These are phyloP conservation scores for Drosophila tropicalis DNA, from an alignment of 1,140 invertebrate species.

Conservation along the genomic window DNA sequence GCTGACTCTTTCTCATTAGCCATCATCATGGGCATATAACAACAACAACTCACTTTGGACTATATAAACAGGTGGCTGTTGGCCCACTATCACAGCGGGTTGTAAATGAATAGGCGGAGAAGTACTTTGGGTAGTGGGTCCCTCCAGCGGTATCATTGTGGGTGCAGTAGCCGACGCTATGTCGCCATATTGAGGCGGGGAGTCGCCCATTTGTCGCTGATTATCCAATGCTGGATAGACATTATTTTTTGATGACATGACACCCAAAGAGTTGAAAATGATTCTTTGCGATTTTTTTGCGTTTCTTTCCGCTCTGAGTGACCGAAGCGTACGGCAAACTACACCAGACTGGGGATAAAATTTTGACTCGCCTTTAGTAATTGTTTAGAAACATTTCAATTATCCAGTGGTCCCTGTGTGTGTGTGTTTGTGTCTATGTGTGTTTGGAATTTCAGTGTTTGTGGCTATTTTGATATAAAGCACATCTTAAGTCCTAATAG, in stretches of 20 bases:
- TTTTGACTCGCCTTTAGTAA: neutral
- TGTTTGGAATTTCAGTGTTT: too few species aligned
- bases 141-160: slow-evolving; percentile 24
- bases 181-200: slow-evolving; percentile 40
- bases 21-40: too few species aligned
- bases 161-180: slow-evolving; percentile 20
- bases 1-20: too few species aligned
- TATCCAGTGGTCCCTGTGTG: neutral
- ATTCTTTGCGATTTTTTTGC: neutral
- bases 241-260: slow-evolving; percentile 34
- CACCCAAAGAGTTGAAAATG: neutral
- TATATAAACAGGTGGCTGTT: slow-evolving; percentile 37
- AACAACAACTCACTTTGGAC: slow-evolving; percentile 24
- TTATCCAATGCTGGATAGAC: slow-evolving; percentile 26
- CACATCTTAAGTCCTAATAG: too few species aligned
- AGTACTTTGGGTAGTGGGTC: neutral
- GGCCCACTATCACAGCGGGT: slow-evolving; percentile 9
- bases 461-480: too few species aligned
- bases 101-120: neutral
- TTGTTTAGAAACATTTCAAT: slow-evolving; percentile 5
- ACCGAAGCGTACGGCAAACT: neutral
- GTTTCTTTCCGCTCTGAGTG: neutral
- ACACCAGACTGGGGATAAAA: neutral
- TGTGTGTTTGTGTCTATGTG: too few species aligned
- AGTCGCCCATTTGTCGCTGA: neutral